phyloP scores from a whole-genome alignment of 2,113 vertebrate species.

The Pontoporia blainvillei region DNA sequence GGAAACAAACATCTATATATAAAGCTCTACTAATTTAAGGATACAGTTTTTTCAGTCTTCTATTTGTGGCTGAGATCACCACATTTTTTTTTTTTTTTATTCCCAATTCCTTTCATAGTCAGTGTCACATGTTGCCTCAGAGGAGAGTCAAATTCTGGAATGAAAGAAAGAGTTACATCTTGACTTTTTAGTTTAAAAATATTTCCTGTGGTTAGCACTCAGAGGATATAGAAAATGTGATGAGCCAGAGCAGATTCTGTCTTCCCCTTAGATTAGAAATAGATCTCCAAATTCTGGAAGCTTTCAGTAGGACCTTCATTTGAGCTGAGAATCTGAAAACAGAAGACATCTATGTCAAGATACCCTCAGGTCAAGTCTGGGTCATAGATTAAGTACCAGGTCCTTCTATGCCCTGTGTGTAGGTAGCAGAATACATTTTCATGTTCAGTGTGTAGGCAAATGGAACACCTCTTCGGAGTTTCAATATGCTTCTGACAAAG shows the following conservation, averaged over 20 bases:
- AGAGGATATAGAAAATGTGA: neutral
- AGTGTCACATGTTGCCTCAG: neutral
- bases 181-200: slow-evolving; percentile 13
- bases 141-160: neutral
- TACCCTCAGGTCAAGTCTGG: neutral
- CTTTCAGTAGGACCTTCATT: neutral
- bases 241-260: neutral
- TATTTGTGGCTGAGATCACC: neutral
- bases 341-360: neutral
- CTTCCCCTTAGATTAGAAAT: neutral
- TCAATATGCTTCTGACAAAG: neutral
- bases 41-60: neutral
- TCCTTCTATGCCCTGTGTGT: neutral
- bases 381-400: neutral
- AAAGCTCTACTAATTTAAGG: neutral
- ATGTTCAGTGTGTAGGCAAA: neutral
- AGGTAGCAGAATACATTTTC: neutral
- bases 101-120: neutral
- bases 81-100: neutral
- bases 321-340: neutral
- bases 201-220: neutral
- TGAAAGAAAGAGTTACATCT: neutral
- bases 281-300: neutral
- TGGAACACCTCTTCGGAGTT: neutral
- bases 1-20: neutral